Evolutionary conservation across 2,888 invertebrate species (phyloP), one percentile per base, ranked within the genome.

Genomic region (Atherix ibis): DNA sequence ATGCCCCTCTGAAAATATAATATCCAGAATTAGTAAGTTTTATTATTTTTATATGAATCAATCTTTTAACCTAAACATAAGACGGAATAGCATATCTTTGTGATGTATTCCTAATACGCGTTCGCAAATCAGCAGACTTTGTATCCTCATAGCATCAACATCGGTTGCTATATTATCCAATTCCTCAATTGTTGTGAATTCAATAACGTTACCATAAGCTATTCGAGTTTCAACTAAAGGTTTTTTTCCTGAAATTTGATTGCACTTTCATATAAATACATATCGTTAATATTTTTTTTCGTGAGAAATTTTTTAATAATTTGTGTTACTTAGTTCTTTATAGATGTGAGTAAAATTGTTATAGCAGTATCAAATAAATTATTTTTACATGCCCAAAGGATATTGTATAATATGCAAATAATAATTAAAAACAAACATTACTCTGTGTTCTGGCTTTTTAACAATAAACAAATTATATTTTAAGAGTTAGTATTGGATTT

Each of bases 51-150:
- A 22, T 22, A 18, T 4, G 17, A 30, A 8, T 30, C 3, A 30
- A 14, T n/a, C 6, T 4, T 66, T 67, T 5, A 63, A 71, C 46
- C 78, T 64, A 56, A 71, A 76, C 70, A 77, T 77, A 40, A 79
- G 62, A 30, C 78, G 67, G 60, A 80, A 88, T 38, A 88, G 71
- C 37, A 84, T 82, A 58, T 92, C 91, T 57, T 84, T 83, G 63
- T 94, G 91, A 45, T 71, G 64, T 1, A 76, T 69, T 1, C 91
- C 91, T 16, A 94, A 68, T 49, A 92, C 80, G 48, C 92, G 69
- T 62, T 85, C 84, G 43, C 83, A 79, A 45, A 92, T 84, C 22
- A 94, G 64, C 46, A 94, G 65, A 51, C 88, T 79, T 63, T 92
- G 88, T 56, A 79, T 76, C 48, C 88, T 70, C 68, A 92, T 75